Evolutionary conservation across 2,888 invertebrate species (phyloP), one percentile per base, ranked within the genome.

Genomic region (Tinea semifulvella): DNA sequence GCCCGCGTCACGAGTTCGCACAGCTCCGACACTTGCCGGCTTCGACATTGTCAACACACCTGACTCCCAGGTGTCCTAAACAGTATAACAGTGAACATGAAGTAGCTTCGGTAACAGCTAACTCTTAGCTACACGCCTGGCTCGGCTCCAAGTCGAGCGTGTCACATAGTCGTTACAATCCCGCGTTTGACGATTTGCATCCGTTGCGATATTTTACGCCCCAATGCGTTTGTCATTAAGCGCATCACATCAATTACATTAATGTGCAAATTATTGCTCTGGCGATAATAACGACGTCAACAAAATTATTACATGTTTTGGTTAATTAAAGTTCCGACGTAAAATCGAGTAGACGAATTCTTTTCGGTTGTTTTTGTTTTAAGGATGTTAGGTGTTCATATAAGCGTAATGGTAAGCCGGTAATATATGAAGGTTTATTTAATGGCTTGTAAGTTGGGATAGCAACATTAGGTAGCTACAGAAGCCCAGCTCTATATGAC

Each of bases 151-250:
- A 40, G 42, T 42, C 5, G 42, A 25, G 27, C 25, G 42, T n/a
- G n/a, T 42, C 42, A 26, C 26, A 10, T 25, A 26, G 26, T 18
- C 17, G 36, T 36, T 36, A 36, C 36, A 36, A 17, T 36, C 18
- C 26, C 25, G 18, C 26, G 14, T 18, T 17, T 26, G 16, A 17
- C 42, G 26, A 42, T 43, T 28, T 28, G 43, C 42, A 43, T 47
- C 49, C 49, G 53, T 57, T 57, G 59, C 59, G 59, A 59, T 60
- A 59, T 56, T 56, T 57, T 50, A 52, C 49, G 46, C 49, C 45
- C 46, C 49, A 28, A 28, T 43, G 26, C 20, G 19, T n/a, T 42
- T 17, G 17, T 18, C 11, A 28, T 40, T 17, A 19, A 13, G 28
- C 31, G 40, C 25, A 28, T 40, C 25, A 36, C 25, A 40, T 40